Percentiles rank a stretch among this genome's conserved stretches.
These are phyloP conservation scores for Orchesella flavescens DNA, from an alignment of 2,888 invertebrate species.

Conservation along the genomic window DNA sequence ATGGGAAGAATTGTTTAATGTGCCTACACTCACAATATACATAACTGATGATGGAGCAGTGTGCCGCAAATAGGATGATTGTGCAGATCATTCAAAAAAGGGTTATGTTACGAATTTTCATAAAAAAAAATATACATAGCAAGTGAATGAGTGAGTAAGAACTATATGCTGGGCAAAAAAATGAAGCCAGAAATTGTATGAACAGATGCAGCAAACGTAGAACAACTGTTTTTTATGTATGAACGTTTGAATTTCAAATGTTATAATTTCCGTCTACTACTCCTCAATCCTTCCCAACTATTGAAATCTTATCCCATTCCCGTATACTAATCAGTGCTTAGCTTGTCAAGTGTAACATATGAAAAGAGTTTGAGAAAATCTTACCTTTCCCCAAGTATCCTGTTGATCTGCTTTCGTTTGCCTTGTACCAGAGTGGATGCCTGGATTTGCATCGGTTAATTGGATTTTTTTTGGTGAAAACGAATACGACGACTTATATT, in stretches of 20 bases:
- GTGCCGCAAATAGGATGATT: constrained; percentile 6
- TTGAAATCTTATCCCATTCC: too few species aligned
- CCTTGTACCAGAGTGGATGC: neutral
- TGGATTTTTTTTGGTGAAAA: neutral
- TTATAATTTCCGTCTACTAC: too few species aligned
- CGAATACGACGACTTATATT: too few species aligned
- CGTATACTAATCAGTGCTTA: too few species aligned
- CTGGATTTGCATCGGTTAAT: neutral
- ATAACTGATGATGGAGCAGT: constrained; percentile 16
- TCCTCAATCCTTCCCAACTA: too few species aligned
- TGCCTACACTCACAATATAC: neutral
- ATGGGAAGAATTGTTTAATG: neutral
- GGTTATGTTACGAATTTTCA: too few species aligned
- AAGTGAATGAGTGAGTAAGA: too few species aligned
- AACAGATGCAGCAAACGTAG: neutral
- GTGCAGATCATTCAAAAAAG: too few species aligned
- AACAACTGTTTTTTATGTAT: constrained; percentile 6
- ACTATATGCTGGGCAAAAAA: too few species aligned
- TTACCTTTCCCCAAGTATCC: constrained; percentile 43
- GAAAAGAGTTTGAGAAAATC: neutral
- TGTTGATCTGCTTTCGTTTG: neutral
- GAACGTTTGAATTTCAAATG: neutral
- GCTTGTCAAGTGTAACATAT: too few species aligned
- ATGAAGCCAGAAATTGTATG: too few species aligned
- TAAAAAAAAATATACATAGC: too few species aligned